These are phyloP conservation scores for Xyliphius kryptos DNA, from an alignment of 2,113 vertebrate genomes.

Conservation along the genomic window DNA sequence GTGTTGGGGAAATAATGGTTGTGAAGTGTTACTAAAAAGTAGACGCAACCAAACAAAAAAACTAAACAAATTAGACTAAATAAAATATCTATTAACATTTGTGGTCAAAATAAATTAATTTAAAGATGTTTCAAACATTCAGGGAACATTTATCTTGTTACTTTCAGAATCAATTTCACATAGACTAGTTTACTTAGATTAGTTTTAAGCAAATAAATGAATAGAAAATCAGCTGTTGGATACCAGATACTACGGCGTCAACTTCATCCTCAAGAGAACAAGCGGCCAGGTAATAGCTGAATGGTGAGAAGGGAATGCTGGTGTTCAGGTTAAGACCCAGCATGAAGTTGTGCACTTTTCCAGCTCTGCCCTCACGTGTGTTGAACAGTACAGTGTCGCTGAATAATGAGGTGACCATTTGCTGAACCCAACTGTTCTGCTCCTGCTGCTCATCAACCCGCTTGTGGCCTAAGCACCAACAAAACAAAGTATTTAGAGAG, in stretches of 20 bases:
- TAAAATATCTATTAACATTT: too few relatives aligned
- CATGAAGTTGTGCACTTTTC: slow-evolving; percentile 99
- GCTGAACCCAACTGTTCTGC: slow-evolving; percentile 86
- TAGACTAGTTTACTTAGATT: too few relatives aligned
- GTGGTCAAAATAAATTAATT: too few relatives aligned
- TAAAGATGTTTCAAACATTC: too few relatives aligned
- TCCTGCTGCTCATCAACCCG: slow-evolving; percentile 66
- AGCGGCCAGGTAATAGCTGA: slow-evolving; percentile 51
- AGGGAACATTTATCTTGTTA: too few relatives aligned
- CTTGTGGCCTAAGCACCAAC: slow-evolving; percentile 55
- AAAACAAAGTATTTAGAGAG: background rate
- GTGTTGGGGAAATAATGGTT: too few relatives aligned
- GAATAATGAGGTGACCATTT: slow-evolving; percentile 85
- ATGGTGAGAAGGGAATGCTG: slow-evolving; percentile 70
- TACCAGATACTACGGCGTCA: slow-evolving; percentile 82
- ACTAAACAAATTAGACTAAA: too few relatives aligned
- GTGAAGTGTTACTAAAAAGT: too few relatives aligned
- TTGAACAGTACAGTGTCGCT: slow-evolving; percentile 86
- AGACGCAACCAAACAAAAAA: too few relatives aligned
- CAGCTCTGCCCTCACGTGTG: slow-evolving; percentile 88
- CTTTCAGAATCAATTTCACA: too few relatives aligned
- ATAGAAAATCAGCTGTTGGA: too few relatives aligned
- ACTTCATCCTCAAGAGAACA: slow-evolving; percentile 72
- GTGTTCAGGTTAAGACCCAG: slow-evolving; percentile 88
- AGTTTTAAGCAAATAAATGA: too few relatives aligned